Evolutionary conservation across 2,888 invertebrate species (phyloP).

Genomic region (Tipula unca): DNA sequence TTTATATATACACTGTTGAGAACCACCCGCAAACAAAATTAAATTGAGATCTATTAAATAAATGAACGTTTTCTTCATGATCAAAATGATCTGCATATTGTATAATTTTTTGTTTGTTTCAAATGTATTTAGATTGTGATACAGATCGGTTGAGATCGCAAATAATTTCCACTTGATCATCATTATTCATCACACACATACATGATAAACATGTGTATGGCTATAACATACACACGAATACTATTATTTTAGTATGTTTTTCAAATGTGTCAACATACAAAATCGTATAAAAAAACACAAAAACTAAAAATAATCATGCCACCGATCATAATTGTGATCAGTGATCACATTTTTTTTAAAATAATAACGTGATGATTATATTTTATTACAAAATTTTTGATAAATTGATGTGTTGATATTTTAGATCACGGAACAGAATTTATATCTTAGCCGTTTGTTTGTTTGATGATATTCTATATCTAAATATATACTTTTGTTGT

Average conservation of each 20-base stretch:
- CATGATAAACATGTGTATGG: neutral
- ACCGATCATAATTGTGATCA: neutral
- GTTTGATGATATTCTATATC: neutral
- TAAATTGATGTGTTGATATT: neutral
- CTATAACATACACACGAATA: neutral
- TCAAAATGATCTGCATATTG: neutral
- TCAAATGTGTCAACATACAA: too few relatives aligned
- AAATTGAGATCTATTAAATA: neutral
- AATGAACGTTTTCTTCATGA: neutral
- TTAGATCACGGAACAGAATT: neutral
- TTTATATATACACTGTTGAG: neutral
- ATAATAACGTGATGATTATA: neutral
- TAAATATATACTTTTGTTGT: neutral
- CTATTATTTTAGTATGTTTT: neutral
- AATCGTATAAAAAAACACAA: neutral
- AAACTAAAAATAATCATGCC: neutral
- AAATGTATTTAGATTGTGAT: neutral
- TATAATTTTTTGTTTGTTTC: neutral
- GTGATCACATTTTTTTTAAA: neutral
- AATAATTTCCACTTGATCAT: neutral
- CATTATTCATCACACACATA: neutral
- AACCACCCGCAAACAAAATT: neutral
- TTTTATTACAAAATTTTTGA: neutral
- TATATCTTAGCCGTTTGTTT: neutral
- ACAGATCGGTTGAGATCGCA: neutral